Conservation (phyloP, 1,140 invertebrate genomes). For the Zaprionus gabonicus region DNA sequence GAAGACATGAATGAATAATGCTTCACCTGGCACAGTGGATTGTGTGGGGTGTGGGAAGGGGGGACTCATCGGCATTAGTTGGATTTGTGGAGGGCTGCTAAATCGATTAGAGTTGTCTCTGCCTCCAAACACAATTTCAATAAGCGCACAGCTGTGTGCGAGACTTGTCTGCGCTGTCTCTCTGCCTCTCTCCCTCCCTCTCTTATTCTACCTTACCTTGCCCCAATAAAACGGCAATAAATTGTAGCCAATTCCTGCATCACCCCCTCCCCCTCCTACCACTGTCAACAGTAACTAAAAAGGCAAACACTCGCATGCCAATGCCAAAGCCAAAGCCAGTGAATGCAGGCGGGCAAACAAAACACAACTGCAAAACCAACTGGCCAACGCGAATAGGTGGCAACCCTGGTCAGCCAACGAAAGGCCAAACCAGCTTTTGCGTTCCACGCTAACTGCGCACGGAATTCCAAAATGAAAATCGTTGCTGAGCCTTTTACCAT, state of each 20-base stretch:
- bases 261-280: not conserved
- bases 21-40: constrained; percentile 36
- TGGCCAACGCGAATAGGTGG: constrained; percentile 18
- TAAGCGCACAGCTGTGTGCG: constrained; percentile 23
- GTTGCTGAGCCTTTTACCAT: constrained; percentile 45
- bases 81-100: constrained; percentile 57
- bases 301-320: constrained; percentile 26
- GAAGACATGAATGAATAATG: constrained; percentile 69
- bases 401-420: constrained; percentile 26
- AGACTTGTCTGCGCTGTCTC: not conserved
- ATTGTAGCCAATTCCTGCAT: constrained; percentile 3
- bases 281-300: constrained; percentile 41
- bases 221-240: constrained; percentile 18
- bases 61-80: constrained; percentile 29
- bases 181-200: not conserved
- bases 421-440: constrained; percentile 35
- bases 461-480: constrained; percentile 58
- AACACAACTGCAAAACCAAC: not conserved
- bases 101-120: constrained; percentile 63
- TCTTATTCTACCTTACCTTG: not conserved
- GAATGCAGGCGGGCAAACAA: not conserved
- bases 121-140: constrained; percentile 40
- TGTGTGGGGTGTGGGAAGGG: not conserved
- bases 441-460: constrained; percentile 20
- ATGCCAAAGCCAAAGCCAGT: constrained; percentile 11